Base-by-base conservation (phyloP, 2,113 vertebrate genomes). In the Mustela nigripes region DNA sequence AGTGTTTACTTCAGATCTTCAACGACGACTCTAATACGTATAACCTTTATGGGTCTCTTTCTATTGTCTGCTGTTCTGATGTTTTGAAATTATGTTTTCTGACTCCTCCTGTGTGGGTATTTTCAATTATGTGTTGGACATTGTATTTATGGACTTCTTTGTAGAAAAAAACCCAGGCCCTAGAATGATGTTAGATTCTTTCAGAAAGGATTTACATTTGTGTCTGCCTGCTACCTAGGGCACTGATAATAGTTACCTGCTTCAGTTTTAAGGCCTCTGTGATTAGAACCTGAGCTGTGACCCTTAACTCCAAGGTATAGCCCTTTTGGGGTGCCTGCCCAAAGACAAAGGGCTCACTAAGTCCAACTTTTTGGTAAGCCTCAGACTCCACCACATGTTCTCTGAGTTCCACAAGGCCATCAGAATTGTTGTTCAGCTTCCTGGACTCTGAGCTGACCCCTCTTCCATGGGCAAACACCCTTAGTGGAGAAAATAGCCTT, bases 121-220 rank as follows among this genome's bases (percentile, higher is more conserved):
- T 97, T 97, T 76, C 21, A 10, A 58, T 69, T 86, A 36, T 90
- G 33, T 78, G 31, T 80, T 94, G 50, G 58, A 58, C 62, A 89
- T 69, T 87, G 42, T 65, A 79, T 67, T 82, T 86, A 63, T 4
- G 39, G 19, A 79, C 15, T 65, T 83, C 21, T 62, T 79, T 39
- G 9, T 65, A 88, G 87, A 73, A 45, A 76, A 53, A 53, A 82
- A 67, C 60, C 33, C 63, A 31, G 85, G 45, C 39, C 16, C 42
- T 60, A 31, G 31, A 56, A 69, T 87, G 69, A 56, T 16, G 16
- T 21, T 45, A 31, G 1, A 24, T 94, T 96, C 48, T 58, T 89
- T 87, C 48, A 63, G 60, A 89, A 58, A 85, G 8, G 65, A 91
- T 31, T 62, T 9, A 22, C 39, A 42, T 69, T 53, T 84, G 89